Evolutionary conservation across 2,113 vertebrate species (phyloP), one percentile per base, ranked within the genome.

Genomic region (Phodopus roborovskii): DNA sequence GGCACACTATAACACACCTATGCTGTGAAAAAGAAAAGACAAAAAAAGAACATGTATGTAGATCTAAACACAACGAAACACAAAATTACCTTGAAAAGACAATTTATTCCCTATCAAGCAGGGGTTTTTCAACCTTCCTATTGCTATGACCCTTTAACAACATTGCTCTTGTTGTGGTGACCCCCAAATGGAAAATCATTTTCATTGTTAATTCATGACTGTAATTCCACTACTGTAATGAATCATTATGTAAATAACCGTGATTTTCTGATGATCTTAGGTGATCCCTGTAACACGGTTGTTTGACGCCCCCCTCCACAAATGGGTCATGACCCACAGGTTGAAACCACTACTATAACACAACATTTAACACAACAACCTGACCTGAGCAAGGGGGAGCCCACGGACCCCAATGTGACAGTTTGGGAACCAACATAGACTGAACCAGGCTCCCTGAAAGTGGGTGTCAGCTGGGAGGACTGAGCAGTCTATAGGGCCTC

Each of bases 341-440:
- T 39, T n/a, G 36, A 71, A 71, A 71, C n/a, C 36, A 71, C 36
- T 39, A 9, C 91, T 70, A 81, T 82, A 88, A 62, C 33, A 92
- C 64, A 94, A 90, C 71, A 94, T 73, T 95, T 93, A 56, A 56
- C 50, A 53, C n/a, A n/a, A n/a, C n/a, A n/a, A n/a, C 45, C 45
- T 45, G 45, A 45, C 45, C 45, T 45, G 45, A 45, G 45, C 45
- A 4, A 45, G 45, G 6, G 45, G 45, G 45, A 45, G 45, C 45
- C 6, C 45, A 45, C 45, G 45, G 45, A 45, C 45, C 45, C 45
- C 45, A 45, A 6, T 45, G 6, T 45, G 45, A 45, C 45, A 45
- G 45, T 6, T 6, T 3, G 45, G 45, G 45, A 45, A 45, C 45
- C 45, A 45, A 45, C 45, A 45, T 45, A 45, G 45, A 45, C 45